Percentiles rank a stretch among this genome's conserved stretches.
Evolutionary conservation across 2,113 vertebrate species (phyloP).

Genomic region (Condylura cristata): DNA sequence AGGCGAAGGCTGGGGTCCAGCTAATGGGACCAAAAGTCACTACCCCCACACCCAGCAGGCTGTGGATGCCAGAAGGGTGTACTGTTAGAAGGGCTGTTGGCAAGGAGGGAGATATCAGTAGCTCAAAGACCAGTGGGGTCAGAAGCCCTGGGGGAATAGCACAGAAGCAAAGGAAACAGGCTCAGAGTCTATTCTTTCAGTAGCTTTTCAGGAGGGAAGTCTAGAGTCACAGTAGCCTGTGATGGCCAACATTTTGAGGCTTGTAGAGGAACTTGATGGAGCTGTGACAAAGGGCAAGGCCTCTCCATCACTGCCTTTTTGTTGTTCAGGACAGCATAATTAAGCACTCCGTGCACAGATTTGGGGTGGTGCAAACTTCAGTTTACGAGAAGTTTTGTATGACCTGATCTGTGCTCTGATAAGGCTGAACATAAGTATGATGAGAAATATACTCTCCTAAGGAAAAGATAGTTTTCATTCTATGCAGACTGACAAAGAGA

Average conservation of each 20-base stretch:
- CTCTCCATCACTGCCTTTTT: not conserved
- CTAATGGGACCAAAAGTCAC: not conserved
- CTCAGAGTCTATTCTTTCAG: not conserved
- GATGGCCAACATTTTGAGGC: not conserved
- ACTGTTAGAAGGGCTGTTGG: not conserved
- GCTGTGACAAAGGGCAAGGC: not conserved
- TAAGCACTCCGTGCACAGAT: not conserved
- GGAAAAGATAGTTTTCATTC: not conserved
- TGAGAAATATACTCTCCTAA: not conserved
- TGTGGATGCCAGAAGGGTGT: not conserved
- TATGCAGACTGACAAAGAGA: not conserved
- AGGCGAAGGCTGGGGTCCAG: not conserved
- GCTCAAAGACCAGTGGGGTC: not conserved
- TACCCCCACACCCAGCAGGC: too few species aligned
- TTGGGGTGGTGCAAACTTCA: not conserved
- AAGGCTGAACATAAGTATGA: not conserved
- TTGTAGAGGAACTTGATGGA: not conserved
- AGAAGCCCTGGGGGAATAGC: not conserved
- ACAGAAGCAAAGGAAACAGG: not conserved
- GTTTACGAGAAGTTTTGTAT: not conserved
- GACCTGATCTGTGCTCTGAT: not conserved
- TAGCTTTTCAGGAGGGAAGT: not conserved
- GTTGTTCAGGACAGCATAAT: rapidly evolving
- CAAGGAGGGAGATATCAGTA: not conserved
- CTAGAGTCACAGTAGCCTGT: not conserved